Evolutionary conservation across 2,888 invertebrate genomes (phyloP), one percentile per base, ranked within the genome.

Genomic region (Chymomyza fuscimana): DNA sequence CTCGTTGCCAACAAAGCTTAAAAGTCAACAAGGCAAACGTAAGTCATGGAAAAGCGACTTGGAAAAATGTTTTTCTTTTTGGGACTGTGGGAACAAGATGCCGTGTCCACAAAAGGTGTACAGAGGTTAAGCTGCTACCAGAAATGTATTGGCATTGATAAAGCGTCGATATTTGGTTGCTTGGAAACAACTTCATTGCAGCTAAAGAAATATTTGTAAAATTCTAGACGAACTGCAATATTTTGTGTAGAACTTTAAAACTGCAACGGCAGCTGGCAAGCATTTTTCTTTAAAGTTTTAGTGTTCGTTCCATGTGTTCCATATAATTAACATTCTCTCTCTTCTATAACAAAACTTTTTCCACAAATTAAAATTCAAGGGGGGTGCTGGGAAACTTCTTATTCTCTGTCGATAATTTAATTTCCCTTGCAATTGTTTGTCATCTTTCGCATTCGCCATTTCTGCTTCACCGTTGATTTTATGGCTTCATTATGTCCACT

Each of bases 401-500:
- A 12, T 5, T 54, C 54, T n/a, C 5, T 19, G 54, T 54, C 54
- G 22, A 54, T 54, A 54, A 54, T 54, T 54, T 54, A 16, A 54
- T 54, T 54, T 54, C 54, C 15, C 7, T 54, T 16, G 54, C 19
- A 54, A 54, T 54, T 54, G 54, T 19, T 46, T 10, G 12, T 12
- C 40, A 46, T 12, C 40, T 46, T 46, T 1, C 12, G 12, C 12
- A 46, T 12, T 46, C 12, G 10, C 40, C 40, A 46, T 12, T 46
- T 12, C 40, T 46, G 40, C 40, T 46, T 46, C 54, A 22, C 16
- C 19, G 54, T 19, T 22, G 54, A 16, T 9, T 54, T 54, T 19
- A 54, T 54, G 54, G 54, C 54, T 54, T 54, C 9, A 54, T 54
- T 54, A 51, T 54, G 54, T 19, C 15, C 54, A 15, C 54, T 19